Evolutionary conservation across 2,113 vertebrate genomes (phyloP).

Genomic region (Charina bottae): DNA sequence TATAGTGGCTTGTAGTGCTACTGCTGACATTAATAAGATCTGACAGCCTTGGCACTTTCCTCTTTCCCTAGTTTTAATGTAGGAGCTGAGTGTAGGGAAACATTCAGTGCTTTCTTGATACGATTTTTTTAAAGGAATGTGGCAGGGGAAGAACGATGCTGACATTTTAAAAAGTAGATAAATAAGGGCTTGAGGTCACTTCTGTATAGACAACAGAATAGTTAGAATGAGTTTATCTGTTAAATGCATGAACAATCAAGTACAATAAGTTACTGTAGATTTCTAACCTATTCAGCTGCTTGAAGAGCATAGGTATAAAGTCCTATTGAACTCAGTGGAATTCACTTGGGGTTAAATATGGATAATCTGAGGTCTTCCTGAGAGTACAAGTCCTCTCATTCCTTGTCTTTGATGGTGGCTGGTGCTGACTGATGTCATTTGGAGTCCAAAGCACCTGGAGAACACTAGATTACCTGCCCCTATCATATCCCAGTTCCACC

Average conservation of each 20-base stretch:
- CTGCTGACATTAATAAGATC: conserved; percentile 24
- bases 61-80: conserved; percentile 12
- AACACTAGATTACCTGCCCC: not conserved
- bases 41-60: not conserved
- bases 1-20: not conserved
- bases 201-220: not conserved
- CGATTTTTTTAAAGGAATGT: not conserved
- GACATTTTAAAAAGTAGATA: not conserved
- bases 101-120: not conserved
- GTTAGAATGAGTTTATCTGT: not conserved
- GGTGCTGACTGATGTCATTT: not conserved
- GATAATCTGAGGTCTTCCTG: not conserved
- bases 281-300: not conserved
- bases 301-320: not conserved
- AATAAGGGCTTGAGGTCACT: not conserved
- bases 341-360: not conserved
- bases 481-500: not conserved
- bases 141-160: not conserved
- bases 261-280: not conserved
- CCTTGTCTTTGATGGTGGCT: not conserved
- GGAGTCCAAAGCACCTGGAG: not conserved
- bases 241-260: not conserved
- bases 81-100: not conserved
- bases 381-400: not conserved
- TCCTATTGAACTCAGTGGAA: not conserved